phyloP scores from a whole-genome alignment of 2,113 vertebrate genomes.

The Mesoclemmys tuberculata region DNA sequence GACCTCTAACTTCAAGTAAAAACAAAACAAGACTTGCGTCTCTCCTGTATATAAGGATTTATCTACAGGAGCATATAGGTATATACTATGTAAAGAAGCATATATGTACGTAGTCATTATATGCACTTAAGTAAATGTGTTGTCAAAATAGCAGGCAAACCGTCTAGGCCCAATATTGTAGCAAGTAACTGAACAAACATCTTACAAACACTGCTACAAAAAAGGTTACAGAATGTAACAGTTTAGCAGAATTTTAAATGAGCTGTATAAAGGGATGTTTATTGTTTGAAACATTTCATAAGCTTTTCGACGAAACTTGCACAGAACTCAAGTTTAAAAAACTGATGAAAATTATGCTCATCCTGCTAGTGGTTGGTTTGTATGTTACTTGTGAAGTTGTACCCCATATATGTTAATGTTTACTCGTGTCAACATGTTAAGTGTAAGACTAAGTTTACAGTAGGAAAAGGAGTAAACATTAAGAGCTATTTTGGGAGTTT shows the following conservation, averaged over 20 bases:
- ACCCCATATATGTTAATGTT: not conserved
- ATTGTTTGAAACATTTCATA: not conserved
- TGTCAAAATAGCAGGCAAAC: not conserved
- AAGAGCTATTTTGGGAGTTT: not conserved
- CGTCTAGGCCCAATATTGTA: not conserved
- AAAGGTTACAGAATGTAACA: not conserved
- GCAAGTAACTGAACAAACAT: not conserved
- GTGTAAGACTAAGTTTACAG: not conserved
- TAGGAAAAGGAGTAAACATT: not conserved
- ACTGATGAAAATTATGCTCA: not conserved
- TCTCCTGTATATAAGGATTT: not conserved
- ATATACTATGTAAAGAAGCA: not conserved
- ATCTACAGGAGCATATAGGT: not conserved
- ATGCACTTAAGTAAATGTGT: not conserved
- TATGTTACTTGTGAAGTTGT: not conserved
- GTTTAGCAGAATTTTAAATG: not conserved
- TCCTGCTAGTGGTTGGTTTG: not conserved
- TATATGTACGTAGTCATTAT: not conserved
- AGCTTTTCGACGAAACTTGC: not conserved
- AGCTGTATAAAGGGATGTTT: not conserved
- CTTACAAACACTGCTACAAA: not conserved
- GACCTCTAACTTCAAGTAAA: not conserved
- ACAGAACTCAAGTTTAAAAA: fast-evolving
- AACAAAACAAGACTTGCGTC: not conserved
- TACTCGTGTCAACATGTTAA: not conserved